Evolutionary conservation across 1,140 invertebrate genomes (phyloP).

Genomic region (Theocolax elegans): DNA sequence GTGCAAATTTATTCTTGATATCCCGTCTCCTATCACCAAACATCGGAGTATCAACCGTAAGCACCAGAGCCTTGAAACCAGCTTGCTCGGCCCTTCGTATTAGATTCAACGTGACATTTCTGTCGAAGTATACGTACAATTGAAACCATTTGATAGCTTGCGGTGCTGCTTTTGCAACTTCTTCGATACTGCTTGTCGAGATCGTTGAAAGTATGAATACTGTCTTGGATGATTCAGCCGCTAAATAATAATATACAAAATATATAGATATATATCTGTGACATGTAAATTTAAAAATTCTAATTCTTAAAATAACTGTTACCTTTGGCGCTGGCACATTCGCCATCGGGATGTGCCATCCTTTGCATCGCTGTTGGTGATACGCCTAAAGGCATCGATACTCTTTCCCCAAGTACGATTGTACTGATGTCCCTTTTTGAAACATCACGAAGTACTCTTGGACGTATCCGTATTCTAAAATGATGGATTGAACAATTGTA

Average conservation of each 20-base stretch:
- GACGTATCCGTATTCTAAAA: slow-evolving; percentile 79
- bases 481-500: no score
- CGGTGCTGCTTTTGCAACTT: slow-evolving; percentile 82
- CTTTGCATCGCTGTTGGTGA: slow-evolving; percentile 93
- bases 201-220: slow-evolving; percentile 89
- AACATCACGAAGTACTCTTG: slow-evolving; percentile 83
- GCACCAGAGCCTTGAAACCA: slow-evolving; percentile 88
- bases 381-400: slow-evolving; percentile 87
- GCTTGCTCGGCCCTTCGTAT: slow-evolving; percentile 83
- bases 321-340: slow-evolving; percentile 87
- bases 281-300: neutral
- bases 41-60: slow-evolving; percentile 90
- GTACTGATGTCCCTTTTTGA: slow-evolving; percentile 73
- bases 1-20: slow-evolving; percentile 83
- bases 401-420: slow-evolving; percentile 74
- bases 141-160: slow-evolving; percentile 88
- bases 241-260: slow-evolving; percentile 63
- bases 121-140: slow-evolving; percentile 88
- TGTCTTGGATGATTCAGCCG: slow-evolving; percentile 77
- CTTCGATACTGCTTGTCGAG: slow-evolving; percentile 88
- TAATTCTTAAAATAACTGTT: slow-evolving; percentile 43
- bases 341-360: slow-evolving; percentile 92
- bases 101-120: slow-evolving; percentile 79
- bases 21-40: slow-evolving; percentile 79
- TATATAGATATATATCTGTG: no score